These are phyloP conservation scores for Esox lucius DNA, from an alignment of 2,797 vertebrate genomes.

Conservation along the genomic window DNA sequence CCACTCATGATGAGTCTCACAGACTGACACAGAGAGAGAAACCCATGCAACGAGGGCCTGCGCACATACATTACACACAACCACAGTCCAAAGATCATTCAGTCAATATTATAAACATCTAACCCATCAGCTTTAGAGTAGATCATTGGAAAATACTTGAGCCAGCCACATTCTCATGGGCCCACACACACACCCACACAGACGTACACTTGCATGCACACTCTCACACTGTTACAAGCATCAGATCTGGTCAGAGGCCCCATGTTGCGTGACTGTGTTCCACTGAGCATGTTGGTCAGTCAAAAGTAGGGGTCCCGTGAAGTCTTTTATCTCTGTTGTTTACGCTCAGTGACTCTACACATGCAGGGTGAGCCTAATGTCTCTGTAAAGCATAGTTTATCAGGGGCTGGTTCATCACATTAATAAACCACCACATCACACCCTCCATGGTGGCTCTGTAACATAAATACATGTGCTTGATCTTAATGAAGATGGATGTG, in stretches of 20 bases:
- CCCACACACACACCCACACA: conserved; percentile 16
- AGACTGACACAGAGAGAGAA: not conserved
- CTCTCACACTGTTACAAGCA: not conserved
- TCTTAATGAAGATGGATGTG: not conserved
- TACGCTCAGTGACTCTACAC: not conserved
- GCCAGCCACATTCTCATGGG: not conserved
- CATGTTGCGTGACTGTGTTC: not conserved
- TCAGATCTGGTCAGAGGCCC: too few species aligned
- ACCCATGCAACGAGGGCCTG: not conserved
- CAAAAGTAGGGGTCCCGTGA: not conserved
- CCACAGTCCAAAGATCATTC: not conserved
- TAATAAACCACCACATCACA: not conserved
- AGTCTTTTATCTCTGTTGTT: not conserved
- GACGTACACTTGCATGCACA: too few species aligned
- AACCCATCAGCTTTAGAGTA: not conserved
- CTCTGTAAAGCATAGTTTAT: not conserved
- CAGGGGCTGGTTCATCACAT: not conserved
- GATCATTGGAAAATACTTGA: not conserved
- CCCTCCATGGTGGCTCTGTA: too few species aligned
- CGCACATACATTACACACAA: not conserved
- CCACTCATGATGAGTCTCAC: not conserved
- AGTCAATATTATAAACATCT: not conserved
- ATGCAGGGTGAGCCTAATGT: not conserved
- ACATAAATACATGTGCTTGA: not conserved
- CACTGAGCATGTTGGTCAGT: not conserved